Conservation (phyloP, 2,113 vertebrate species). For the Pachyramphus minor region DNA sequence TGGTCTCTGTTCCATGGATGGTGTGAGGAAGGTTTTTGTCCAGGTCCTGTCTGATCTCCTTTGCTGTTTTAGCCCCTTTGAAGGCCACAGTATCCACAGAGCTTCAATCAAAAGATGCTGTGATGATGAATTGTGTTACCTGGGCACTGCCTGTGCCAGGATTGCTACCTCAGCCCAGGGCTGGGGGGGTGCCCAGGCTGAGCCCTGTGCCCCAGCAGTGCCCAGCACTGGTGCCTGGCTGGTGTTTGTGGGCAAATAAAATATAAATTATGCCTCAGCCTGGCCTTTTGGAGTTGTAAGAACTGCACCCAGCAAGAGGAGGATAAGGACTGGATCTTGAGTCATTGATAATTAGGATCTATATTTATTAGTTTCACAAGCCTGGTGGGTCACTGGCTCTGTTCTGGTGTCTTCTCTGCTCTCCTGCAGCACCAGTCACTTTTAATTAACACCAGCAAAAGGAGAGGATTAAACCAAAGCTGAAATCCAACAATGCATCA, state of each 20-base stretch:
- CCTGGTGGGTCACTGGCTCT: not conserved
- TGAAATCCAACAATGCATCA: not conserved
- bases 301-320: not conserved
- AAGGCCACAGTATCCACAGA: not conserved
- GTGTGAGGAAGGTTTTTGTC: not conserved
- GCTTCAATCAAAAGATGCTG: not conserved
- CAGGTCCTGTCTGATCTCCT: not conserved
- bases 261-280: not conserved
- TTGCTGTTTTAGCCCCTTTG: not conserved
- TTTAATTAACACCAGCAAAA: not conserved
- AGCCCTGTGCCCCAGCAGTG: not conserved
- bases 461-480: not conserved
- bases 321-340: not conserved
- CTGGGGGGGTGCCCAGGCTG: not conserved
- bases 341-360: not conserved
- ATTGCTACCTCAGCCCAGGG: rapidly evolving
- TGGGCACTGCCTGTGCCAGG: not conserved
- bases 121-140: rapidly evolving
- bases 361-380: not conserved
- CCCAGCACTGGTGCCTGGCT: not conserved
- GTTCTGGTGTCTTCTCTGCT: not conserved
- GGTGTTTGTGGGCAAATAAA: not conserved
- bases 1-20: not conserved
- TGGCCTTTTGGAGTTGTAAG: not conserved
- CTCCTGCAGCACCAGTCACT: not conserved